phyloP scores from a whole-genome alignment of 2,888 invertebrate genomes.

The Rugalucina vietnamica region DNA sequence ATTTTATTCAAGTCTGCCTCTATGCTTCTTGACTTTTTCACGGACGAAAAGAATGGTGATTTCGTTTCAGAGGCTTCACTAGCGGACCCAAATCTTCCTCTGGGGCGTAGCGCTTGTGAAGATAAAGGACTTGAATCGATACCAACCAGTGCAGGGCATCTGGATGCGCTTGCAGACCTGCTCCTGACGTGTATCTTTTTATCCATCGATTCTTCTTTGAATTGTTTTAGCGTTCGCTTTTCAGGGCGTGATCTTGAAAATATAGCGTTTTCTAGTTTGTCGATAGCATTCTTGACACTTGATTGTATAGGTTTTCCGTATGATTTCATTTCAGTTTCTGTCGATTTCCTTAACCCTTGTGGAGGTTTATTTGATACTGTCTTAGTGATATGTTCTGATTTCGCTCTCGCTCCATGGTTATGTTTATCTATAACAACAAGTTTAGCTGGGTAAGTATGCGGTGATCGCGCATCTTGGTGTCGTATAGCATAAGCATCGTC shows the following conservation, averaged over 20 bases:
- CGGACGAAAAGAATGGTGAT: not conserved
- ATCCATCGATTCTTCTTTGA: slow-evolving; percentile 3
- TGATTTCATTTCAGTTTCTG: not conserved
- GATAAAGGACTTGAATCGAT: not conserved
- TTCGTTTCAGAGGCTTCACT: not conserved
- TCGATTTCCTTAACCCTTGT: not conserved
- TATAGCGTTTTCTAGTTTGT: not conserved
- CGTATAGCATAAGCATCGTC: not conserved
- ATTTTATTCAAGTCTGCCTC: slow-evolving; percentile 47
- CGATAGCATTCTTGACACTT: not conserved
- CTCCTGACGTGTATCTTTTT: not conserved
- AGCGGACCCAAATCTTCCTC: not conserved
- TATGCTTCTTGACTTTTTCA: slow-evolving; percentile 11
- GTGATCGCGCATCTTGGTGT: not conserved
- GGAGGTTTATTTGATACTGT: not conserved
- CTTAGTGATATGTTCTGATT: not conserved
- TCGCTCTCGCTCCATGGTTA: not conserved
- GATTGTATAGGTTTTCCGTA: no score
- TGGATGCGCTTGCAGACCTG: not conserved
- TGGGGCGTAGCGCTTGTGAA: not conserved
- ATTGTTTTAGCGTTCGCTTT: slow-evolving; percentile 6
- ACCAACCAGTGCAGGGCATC: not conserved
- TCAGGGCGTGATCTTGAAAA: not conserved
- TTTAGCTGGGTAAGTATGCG: not conserved
- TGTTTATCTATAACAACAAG: not conserved